Evolutionary conservation across 2,888 invertebrate species (phyloP).

Genomic region (Drosophila planitibia): DNA sequence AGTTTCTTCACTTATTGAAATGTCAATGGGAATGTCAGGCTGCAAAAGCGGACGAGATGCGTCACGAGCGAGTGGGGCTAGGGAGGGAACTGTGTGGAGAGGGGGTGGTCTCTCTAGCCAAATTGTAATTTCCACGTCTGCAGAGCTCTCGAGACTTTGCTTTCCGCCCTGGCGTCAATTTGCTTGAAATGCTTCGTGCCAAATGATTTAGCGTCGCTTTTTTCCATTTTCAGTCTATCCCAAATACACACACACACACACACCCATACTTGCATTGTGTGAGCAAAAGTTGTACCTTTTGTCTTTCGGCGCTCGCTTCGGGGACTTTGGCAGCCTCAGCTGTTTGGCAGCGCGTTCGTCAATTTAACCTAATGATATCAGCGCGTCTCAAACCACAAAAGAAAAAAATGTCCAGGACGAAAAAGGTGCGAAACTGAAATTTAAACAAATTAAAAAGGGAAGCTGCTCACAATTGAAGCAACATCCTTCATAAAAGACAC

Average conservation of each 20-base stretch:
- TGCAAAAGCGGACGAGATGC: slow-evolving; percentile 18
- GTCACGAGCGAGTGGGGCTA: not conserved
- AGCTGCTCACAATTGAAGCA: slow-evolving; percentile 49
- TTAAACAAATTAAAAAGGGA: slow-evolving; percentile 77
- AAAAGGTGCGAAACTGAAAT: slow-evolving; percentile 78
- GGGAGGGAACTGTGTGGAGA: too few relatives aligned
- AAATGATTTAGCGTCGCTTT: slow-evolving; percentile 72
- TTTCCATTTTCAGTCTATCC: slow-evolving; percentile 30
- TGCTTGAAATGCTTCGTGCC: slow-evolving; percentile 79
- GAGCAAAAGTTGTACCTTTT: slow-evolving; percentile 52
- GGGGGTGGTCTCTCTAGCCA: slow-evolving; percentile 45
- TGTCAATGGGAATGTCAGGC: slow-evolving; percentile 78
- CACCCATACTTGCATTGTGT: slow-evolving; percentile 1
- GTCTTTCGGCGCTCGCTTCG: slow-evolving; percentile 57
- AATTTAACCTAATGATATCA: slow-evolving; percentile 77
- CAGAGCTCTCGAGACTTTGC: slow-evolving; percentile 38
- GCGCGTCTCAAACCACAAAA: slow-evolving; percentile 22
- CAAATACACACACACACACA: slow-evolving; percentile 17
- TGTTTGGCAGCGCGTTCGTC: slow-evolving; percentile 73
- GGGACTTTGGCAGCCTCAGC: slow-evolving; percentile 64
- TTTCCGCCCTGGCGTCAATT: slow-evolving; percentile 66
- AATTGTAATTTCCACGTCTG: slow-evolving; percentile 77
- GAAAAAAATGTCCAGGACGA: not conserved
- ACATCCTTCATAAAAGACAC: slow-evolving; percentile 40
- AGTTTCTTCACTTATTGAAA: slow-evolving; percentile 81